Conservation (phyloP, 2,797 vertebrate species). For the Thripadectes ignobilis region DNA sequence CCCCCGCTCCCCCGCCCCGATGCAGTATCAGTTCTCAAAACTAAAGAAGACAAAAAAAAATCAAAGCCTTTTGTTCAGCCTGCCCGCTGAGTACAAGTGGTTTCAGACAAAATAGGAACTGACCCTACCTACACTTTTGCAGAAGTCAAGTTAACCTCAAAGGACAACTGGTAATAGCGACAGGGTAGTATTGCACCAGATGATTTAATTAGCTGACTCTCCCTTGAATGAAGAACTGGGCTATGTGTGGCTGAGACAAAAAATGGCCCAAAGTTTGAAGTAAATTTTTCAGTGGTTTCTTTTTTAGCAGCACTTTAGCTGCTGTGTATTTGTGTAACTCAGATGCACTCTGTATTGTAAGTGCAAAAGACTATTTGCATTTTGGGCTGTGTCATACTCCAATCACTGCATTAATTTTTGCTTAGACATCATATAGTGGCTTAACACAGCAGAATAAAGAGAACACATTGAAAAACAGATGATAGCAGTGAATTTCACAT, state of each 20-base stretch:
- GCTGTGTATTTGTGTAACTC: neutral
- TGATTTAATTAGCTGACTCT: neutral
- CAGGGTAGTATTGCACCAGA: neutral
- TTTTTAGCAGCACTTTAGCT: neutral
- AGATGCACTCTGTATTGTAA: neutral
- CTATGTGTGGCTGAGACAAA: neutral
- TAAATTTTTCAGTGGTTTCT: neutral
- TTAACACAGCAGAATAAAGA: neutral
- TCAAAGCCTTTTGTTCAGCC: neutral
- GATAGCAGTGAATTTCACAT: neutral
- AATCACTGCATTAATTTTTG: neutral
- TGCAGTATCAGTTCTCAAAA: neutral
- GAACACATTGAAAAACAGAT: neutral
- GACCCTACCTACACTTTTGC: neutral
- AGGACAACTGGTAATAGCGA: neutral
- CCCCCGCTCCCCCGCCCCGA: neutral
- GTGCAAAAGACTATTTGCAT: neutral
- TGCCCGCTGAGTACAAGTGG: neutral
- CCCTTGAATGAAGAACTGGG: neutral
- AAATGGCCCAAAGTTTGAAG: neutral
- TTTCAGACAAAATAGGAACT: neutral
- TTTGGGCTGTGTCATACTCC: neutral
- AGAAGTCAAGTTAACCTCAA: neutral
- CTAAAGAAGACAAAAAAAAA: neutral
- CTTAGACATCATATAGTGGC: neutral